Percentiles rank a stretch among this genome's conserved stretches.
These are phyloP conservation scores for Eupithecia insigniata DNA, from an alignment of 2,888 invertebrate genomes.

Conservation along the genomic window DNA sequence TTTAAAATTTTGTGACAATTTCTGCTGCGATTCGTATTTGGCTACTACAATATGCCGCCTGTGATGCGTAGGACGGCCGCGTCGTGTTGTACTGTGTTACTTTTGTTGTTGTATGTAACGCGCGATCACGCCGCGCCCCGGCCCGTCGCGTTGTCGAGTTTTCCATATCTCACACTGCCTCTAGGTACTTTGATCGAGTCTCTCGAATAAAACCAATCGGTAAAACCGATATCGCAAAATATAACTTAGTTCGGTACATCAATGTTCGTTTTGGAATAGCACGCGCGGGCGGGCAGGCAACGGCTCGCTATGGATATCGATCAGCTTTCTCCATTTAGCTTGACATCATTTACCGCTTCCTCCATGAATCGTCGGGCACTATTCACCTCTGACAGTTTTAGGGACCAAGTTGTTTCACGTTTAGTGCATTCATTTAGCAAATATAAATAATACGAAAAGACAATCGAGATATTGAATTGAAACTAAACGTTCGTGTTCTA, in stretches of 20 bases:
- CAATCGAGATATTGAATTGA: conserved; percentile 59
- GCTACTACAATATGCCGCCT: conserved; percentile 62
- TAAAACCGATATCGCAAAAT: conserved; percentile 38
- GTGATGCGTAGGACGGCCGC: conserved; percentile 38
- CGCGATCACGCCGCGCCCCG: not conserved
- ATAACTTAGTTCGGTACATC: conserved; percentile 23
- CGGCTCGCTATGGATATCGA: conserved; percentile 48
- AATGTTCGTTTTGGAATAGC: conserved; percentile 36
- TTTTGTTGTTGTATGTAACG: conserved; percentile 15
- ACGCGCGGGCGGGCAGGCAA: conserved; percentile 35
- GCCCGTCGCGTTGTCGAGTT: conserved; percentile 32
- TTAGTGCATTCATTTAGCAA: conserved; percentile 44
- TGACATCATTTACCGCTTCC: conserved; percentile 45
- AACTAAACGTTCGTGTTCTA: conserved; percentile 54
- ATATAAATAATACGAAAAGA: conserved; percentile 68
- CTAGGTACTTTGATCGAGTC: conserved; percentile 34
- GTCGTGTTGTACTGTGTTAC: conserved; percentile 28
- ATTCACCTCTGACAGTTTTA: conserved; percentile 59
- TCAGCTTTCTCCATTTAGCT: conserved; percentile 48
- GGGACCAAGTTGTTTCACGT: conserved; percentile 65
- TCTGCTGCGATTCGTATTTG: conserved; percentile 60
- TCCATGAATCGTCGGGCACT: conserved; percentile 43
- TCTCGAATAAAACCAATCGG: conserved; percentile 43
- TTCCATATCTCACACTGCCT: conserved; percentile 41
- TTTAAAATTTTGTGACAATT: conserved; percentile 65